These are phyloP conservation scores for Callipepla squamata DNA, from an alignment of 2,113 vertebrate genomes.

Conservation along the genomic window DNA sequence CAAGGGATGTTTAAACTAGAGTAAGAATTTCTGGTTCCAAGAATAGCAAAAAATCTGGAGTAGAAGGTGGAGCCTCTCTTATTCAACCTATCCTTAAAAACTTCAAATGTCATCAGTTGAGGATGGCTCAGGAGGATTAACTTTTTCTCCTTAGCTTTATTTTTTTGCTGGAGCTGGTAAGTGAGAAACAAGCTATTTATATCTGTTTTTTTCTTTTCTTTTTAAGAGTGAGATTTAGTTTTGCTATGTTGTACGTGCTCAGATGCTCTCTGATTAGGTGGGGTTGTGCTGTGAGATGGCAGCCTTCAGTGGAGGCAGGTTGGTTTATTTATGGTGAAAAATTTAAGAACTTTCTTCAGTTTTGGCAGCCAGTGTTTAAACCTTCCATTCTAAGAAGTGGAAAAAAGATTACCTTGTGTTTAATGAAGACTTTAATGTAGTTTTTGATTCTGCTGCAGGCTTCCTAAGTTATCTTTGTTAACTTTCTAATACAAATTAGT, in stretches of 20 bases:
- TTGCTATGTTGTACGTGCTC: not conserved
- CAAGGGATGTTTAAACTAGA: constrained; percentile 64
- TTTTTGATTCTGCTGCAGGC: not conserved
- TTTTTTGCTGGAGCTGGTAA: not conserved
- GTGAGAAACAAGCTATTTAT: not conserved
- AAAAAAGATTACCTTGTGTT: not conserved
- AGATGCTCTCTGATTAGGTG: not conserved
- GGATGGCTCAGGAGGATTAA: not conserved
- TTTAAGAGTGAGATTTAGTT: not conserved
- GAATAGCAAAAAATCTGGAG: constrained; percentile 41
- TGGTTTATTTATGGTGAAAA: not conserved
- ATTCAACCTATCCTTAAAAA: constrained; percentile 14
- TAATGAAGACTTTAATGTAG: not conserved
- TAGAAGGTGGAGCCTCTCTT: constrained; percentile 29
- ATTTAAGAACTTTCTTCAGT: not conserved
- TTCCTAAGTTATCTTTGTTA: not conserved
- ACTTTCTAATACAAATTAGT: not conserved
- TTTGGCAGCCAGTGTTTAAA: not conserved
- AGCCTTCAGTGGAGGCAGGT: not conserved
- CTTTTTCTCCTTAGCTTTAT: not conserved
- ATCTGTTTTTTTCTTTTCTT: not conserved
- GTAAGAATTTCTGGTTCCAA: constrained; percentile 52
- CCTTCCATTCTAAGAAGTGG: not conserved
- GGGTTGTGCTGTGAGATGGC: not conserved
- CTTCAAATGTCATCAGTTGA: constrained; percentile 13